A percentile compares a stretch with the other conserved stretches of the same genome.
These are phyloP conservation scores for Caenorhabditis sp. DNA, from an alignment of 2,888 invertebrate genomes.

Conservation along the genomic window DNA sequence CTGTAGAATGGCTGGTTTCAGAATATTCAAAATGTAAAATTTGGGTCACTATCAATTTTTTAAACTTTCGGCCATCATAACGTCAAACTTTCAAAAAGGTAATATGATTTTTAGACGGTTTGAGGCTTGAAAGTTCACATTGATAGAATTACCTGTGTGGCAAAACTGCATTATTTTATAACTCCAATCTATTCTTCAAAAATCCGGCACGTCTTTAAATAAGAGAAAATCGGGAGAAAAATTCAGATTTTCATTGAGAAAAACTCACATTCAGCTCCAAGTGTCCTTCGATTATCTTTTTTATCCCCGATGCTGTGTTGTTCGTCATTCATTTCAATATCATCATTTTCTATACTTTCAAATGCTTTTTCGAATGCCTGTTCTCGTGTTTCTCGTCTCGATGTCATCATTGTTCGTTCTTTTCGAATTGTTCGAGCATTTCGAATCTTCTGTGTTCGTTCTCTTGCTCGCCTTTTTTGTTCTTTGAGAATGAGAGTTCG, in stretches of 20 bases:
- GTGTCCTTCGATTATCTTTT: conserved; percentile 7
- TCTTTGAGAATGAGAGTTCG: conserved; percentile 23
- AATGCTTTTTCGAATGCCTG: neutral
- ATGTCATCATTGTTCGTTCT: neutral
- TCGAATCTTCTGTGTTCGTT: conserved; percentile 18
- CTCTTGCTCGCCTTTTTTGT: conserved; percentile 21
- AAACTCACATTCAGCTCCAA: conserved; percentile 32
- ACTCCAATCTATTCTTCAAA: too few species aligned
- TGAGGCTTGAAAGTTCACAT: too few species aligned
- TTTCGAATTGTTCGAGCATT: neutral
- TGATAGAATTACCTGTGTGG: too few species aligned
- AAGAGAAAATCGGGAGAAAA: too few species aligned
- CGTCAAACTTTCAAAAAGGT: too few species aligned
- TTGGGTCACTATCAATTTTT: neutral
- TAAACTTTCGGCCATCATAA: too few species aligned
- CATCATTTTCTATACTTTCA: neutral
- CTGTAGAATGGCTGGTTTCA: too few species aligned
- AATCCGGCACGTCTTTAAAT: too few species aligned
- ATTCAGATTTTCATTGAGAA: too few species aligned
- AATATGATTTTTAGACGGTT: too few species aligned
- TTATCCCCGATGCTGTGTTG: neutral
- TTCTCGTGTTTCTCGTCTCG: neutral
- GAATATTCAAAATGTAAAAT: too few species aligned
- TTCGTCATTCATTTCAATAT: neutral
- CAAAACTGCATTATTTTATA: too few species aligned